Percentiles rank a stretch among this genome's conserved stretches.
Evolutionary conservation across 1,140 invertebrate species (phyloP).

Genomic region (Delia radicum): DNA sequence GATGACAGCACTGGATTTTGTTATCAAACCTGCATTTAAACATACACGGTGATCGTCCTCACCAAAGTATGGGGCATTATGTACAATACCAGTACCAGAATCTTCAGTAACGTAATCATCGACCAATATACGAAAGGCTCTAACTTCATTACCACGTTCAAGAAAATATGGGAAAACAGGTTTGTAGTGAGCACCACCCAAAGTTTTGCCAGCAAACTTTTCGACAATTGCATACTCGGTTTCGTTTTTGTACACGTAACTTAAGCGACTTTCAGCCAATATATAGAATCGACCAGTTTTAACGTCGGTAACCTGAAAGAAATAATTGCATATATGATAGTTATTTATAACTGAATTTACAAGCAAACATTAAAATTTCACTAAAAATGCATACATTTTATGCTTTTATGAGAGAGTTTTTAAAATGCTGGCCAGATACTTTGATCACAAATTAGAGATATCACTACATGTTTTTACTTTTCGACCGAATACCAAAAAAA

Average conservation of each 20-base stretch:
- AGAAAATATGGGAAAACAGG: slow-evolving; percentile 92
- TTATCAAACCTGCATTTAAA: slow-evolving; percentile 78
- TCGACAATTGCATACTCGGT: slow-evolving; percentile 74
- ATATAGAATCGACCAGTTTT: slow-evolving; percentile 69
- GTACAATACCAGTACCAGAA: slow-evolving; percentile 97
- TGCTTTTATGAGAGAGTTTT: too few species aligned
- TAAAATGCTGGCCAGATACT: too few species aligned
- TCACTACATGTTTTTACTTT: too few species aligned
- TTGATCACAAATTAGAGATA: too few species aligned
- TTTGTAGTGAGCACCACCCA: slow-evolving; percentile 83
- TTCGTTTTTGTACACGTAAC: slow-evolving; percentile 77
- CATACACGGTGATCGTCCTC: slow-evolving; percentile 94
- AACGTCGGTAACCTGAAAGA: slow-evolving; percentile 60
- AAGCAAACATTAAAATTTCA: too few species aligned
- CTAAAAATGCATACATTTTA: too few species aligned
- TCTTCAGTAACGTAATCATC: slow-evolving; percentile 96
- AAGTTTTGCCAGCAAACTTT: slow-evolving; percentile 78
- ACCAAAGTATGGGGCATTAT: slow-evolving; percentile 98
- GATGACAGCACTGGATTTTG: slow-evolving; percentile 79
- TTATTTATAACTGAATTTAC: too few species aligned
- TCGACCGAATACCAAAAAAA: too few species aligned
- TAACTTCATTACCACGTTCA: slow-evolving; percentile 60
- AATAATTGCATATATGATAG: background rate
- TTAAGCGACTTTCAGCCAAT: slow-evolving; percentile 83
- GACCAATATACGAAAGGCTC: slow-evolving; percentile 82